Evolutionary conservation across 2,888 invertebrate genomes (phyloP), one percentile per base, ranked within the genome.

Genomic region (Nebria brevicollis): DNA sequence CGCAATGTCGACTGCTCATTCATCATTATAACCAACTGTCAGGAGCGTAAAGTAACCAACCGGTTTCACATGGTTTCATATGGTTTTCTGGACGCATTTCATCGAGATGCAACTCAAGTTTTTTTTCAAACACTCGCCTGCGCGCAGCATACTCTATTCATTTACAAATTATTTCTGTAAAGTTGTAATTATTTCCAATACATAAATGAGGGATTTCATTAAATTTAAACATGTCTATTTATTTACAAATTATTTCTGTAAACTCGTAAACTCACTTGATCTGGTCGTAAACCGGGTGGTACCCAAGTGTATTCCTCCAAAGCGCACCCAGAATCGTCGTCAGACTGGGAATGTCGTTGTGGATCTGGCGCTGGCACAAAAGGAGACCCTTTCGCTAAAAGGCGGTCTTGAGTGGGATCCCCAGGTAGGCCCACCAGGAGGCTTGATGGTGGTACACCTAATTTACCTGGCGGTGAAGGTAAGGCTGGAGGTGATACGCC

Each of bases 281-380:
- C 98, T 0, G 98, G 98, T 88, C 98, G 93, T 15, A 98, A 91
- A 83, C 98, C 98, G 2, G 97, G 97, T 66, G 99, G 99, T 83
- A 98, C 97, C 98, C 98, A 99, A 1, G 98, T 97, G 89, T 98
- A 98, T 89, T 99, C 98, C 89, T 99, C 98, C 84, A 99, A 90
- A 26, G 98, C 98, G 89, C 98, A 99, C 10, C 99, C 98, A 78
- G 97, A 97, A 90, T 99, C 99, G 88, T 98, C 98, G 88, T 99
- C 99, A 83, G 97, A 97, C 88, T 97, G 97, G 75, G 97, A 96
- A 87, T 96, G 95, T 83, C 96, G 90, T 87, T 96, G 96, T 81
- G 95, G 94, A 87, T 95, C 95, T 83, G 86, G 86, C 2, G 86
- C 86, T n/a, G 88, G 89, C 5, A 88, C 86, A 83, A 89, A 89